These are phyloP conservation scores for Cranoglanis bouderius DNA, from an alignment of 2,113 vertebrate genomes.

Conservation along the genomic window DNA sequence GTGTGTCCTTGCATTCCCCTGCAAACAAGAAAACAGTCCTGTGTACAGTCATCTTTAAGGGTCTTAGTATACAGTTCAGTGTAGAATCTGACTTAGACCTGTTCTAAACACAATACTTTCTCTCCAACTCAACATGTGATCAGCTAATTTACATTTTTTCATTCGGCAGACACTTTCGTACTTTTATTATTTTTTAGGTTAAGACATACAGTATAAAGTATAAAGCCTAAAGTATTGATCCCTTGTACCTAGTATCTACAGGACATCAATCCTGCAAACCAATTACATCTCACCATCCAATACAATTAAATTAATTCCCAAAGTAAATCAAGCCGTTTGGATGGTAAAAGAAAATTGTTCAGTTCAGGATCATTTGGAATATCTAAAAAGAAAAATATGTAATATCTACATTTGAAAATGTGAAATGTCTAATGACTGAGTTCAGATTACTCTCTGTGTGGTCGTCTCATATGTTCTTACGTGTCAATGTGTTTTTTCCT, in stretches of 20 bases:
- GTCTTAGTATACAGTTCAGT: neutral
- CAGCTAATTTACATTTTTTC: neutral
- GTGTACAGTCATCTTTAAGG: neutral
- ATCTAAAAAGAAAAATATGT: too few species aligned
- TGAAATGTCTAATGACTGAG: too few species aligned
- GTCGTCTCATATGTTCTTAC: neutral
- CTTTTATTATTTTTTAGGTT: neutral
- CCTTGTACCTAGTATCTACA: neutral
- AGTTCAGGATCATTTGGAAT: neutral
- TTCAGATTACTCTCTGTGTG: neutral
- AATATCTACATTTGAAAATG: too few species aligned
- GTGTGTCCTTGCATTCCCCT: slow-evolving; percentile 93
- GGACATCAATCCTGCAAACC: neutral
- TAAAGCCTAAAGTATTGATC: neutral
- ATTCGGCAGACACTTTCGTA: neutral
- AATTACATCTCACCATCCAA: neutral
- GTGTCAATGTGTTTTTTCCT: too few species aligned
- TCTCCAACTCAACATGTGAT: neutral
- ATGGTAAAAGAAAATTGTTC: neutral
- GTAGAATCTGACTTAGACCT: neutral
- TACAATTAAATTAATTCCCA: neutral
- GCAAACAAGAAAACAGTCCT: slow-evolving; percentile 32
- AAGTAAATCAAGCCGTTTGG: neutral
- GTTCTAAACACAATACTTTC: neutral
- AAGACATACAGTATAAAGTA: neutral